Evolutionary conservation across 2,113 vertebrate species (phyloP).

Genomic region (Ceyx cyanopectus): DNA sequence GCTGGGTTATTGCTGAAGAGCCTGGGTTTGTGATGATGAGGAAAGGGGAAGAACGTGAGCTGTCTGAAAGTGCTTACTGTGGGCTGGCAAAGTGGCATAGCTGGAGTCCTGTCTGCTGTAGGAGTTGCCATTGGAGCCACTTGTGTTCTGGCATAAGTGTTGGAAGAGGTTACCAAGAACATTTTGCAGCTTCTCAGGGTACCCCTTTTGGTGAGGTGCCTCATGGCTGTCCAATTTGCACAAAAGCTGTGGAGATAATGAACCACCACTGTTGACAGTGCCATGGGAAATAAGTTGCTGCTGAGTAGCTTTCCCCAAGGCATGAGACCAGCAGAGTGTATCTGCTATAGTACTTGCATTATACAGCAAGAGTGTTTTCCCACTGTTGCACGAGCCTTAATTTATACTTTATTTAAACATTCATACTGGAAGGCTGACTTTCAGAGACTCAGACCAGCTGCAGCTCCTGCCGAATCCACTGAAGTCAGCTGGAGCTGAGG

Average conservation of each 20-base stretch:
- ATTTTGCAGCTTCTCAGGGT: neutral
- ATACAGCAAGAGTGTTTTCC: neutral
- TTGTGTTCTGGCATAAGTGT: neutral
- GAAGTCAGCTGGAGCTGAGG: neutral
- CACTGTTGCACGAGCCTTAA: neutral
- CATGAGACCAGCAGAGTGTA: neutral
- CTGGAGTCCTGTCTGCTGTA: neutral
- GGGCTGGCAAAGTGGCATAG: neutral
- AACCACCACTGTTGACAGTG: fast-evolving
- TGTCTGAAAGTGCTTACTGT: neutral
- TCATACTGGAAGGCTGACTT: neutral
- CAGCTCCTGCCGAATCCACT: constrained; percentile 14
- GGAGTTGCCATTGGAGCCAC: neutral
- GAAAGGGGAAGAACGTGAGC: neutral
- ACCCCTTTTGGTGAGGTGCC: fast-evolving
- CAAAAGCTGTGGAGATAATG: neutral
- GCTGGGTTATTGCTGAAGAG: neutral
- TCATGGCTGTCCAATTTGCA: neutral
- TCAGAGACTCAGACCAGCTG: neutral
- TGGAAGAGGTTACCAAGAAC: neutral
- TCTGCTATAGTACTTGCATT: neutral
- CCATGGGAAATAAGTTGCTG: neutral
- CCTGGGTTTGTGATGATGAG: neutral
- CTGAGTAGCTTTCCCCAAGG: neutral
- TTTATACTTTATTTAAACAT: neutral